Evolutionary conservation across 2,888 invertebrate genomes (phyloP).

Genomic region (Bibio marci): DNA sequence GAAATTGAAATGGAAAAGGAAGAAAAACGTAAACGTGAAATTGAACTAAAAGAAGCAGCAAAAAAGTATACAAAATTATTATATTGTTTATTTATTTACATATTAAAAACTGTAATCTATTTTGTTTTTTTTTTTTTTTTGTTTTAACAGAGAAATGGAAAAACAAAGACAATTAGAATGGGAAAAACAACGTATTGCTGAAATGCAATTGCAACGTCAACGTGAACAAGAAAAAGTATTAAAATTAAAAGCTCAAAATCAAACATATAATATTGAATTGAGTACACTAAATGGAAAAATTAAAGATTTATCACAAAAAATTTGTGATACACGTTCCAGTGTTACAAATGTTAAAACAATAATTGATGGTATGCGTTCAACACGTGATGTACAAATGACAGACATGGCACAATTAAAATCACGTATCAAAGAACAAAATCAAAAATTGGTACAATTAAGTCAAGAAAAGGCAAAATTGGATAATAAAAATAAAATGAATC

Average conservation of each 20-base stretch:
- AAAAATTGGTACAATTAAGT: conserved; percentile 56
- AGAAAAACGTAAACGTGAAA: conserved; percentile 58
- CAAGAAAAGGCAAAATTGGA: conserved; percentile 72
- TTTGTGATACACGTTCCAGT: conserved; percentile 66
- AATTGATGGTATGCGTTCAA: conserved; percentile 90
- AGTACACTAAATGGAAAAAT: conserved; percentile 42
- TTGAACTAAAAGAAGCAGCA: conserved; percentile 55
- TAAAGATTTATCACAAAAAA: conserved; percentile 61
- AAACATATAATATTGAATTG: conserved; percentile 63
- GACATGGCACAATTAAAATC: conserved; percentile 72
- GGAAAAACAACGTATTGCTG: conserved; percentile 79
- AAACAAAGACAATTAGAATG: conserved; percentile 88
- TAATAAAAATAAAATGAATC: conserved; percentile 41
- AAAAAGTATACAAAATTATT: neutral
- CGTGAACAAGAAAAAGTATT: conserved; percentile 72
- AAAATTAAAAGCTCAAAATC: conserved; percentile 73
- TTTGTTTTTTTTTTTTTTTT: conserved; percentile 8
- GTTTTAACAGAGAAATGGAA: conserved; percentile 62
- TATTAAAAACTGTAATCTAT: neutral
- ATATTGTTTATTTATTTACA: neutral
- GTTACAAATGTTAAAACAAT: conserved; percentile 83
- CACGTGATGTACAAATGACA: conserved; percentile 78
- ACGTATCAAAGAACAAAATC: conserved; percentile 70
- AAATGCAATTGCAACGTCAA: conserved; percentile 70
- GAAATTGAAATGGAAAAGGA: conserved; percentile 58